Evolutionary conservation across 2,113 vertebrate species (phyloP).

Genomic region (Chascanopsetta lugubris): DNA sequence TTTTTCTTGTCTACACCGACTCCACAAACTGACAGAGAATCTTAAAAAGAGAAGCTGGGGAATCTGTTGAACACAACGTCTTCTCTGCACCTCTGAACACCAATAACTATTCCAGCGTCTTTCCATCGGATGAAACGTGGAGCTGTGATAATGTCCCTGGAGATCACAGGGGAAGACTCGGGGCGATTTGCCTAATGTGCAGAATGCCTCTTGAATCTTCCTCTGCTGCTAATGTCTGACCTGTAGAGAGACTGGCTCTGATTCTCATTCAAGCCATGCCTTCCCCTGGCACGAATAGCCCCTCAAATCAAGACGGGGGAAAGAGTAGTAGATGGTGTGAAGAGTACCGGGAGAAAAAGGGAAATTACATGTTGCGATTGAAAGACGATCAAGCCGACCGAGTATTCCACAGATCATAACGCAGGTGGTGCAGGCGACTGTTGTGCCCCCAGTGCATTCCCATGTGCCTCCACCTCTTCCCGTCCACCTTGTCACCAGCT

Average conservation of each 20-base stretch:
- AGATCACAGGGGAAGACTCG: conserved; percentile 26
- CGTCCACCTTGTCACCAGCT: conserved; percentile 65
- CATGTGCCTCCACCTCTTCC: conserved; percentile 45
- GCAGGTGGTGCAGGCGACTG: conserved; percentile 43
- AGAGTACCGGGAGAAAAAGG: conserved; percentile 38
- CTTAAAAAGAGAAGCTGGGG: conserved; percentile 3
- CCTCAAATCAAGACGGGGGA: conserved; percentile 49
- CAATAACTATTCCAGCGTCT: conserved; percentile 40
- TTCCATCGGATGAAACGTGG: conserved; percentile 24
- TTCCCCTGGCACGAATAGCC: conserved; percentile 47
- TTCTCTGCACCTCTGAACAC: conserved; percentile 6
- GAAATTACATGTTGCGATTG: conserved; percentile 32
- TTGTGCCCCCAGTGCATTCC: conserved; percentile 43
- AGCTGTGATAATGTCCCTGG: conserved; percentile 27
- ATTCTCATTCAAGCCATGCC: conserved; percentile 71
- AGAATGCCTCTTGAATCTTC: conserved; percentile 49
- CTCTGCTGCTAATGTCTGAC: conserved; percentile 60
- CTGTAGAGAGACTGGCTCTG: conserved; percentile 44
- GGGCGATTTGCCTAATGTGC: conserved; percentile 35
- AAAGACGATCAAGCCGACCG: conserved; percentile 48
- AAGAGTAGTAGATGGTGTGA: conserved; percentile 28
- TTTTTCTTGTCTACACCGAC: conserved; percentile 18
- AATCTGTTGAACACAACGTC: conserved; percentile 33
- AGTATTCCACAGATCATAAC: conserved; percentile 69
- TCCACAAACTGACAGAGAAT: conserved; percentile 4